phyloP scores from a whole-genome alignment of 2,113 vertebrate genomes.

The Propithecus coquereli region DNA sequence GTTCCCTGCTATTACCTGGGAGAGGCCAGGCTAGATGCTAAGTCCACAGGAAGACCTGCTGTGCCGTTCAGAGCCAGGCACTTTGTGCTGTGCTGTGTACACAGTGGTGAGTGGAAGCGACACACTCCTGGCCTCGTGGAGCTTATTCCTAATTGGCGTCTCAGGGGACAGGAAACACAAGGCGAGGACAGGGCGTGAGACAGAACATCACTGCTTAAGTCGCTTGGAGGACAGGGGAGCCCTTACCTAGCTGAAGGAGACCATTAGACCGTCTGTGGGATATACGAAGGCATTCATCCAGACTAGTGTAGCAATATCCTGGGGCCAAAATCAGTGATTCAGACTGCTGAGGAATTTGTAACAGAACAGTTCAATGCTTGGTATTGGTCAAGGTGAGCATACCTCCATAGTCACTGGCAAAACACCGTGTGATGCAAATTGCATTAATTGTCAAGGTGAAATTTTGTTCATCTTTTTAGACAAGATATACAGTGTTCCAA shows the following conservation, averaged over 20 bases:
- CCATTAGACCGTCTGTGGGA: fast-evolving
- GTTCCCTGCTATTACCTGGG: fast-evolving
- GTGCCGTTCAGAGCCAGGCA: fast-evolving
- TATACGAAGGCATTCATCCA: background rate
- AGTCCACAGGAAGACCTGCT: background rate
- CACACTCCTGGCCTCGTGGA: background rate
- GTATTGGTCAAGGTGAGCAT: background rate
- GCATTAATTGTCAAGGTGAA: background rate
- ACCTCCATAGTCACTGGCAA: fast-evolving
- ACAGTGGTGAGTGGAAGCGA: background rate
- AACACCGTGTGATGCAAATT: fast-evolving
- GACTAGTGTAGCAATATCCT: fast-evolving
- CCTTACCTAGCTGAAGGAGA: background rate
- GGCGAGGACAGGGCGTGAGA: background rate
- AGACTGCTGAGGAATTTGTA: background rate
- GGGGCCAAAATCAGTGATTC: background rate
- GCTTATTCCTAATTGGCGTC: background rate
- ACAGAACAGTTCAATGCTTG: too few species aligned
- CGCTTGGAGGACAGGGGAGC: background rate
- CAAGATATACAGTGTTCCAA: background rate
- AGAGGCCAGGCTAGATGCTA: background rate
- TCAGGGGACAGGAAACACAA: background rate
- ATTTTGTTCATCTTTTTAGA: background rate
- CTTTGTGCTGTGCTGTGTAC: background rate
- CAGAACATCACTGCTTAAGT: background rate